A percentile compares a stretch with the other conserved stretches of the same genome.
These are phyloP conservation scores for Alsophila aescularia DNA, from an alignment of 2,888 invertebrate genomes.

Conservation along the genomic window DNA sequence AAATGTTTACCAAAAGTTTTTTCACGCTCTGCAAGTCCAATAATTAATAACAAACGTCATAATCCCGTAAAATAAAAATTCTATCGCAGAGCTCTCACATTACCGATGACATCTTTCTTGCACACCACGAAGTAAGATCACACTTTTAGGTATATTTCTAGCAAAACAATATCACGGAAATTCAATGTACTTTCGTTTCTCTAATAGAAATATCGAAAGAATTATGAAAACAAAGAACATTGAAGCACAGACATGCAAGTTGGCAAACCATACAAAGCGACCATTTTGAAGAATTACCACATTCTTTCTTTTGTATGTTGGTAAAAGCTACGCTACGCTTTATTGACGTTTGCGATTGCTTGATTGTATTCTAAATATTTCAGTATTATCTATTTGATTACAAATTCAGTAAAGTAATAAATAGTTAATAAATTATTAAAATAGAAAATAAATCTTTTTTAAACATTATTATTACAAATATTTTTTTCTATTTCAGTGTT, in stretches of 20 bases:
- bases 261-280: conserved; percentile 87
- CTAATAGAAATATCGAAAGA: conserved; percentile 54
- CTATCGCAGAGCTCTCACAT: conserved; percentile 80
- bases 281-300: conserved; percentile 90
- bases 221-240: conserved; percentile 82
- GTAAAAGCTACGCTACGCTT: conserved; percentile 62
- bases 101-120: conserved; percentile 81
- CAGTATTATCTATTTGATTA: too few species aligned
- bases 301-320: conserved; percentile 87
- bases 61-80: conserved; percentile 75
- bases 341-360: conserved; percentile 54
- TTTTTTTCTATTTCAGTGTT: too few species aligned
- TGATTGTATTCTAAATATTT: background rate
- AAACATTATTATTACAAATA: too few species aligned
- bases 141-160: conserved; percentile 49
- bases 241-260: conserved; percentile 84
- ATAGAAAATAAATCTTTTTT: too few species aligned
- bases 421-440: too few species aligned
- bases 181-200: conserved; percentile 52
- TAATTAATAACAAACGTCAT: conserved; percentile 69
- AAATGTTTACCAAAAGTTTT: conserved; percentile 61
- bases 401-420: background rate
- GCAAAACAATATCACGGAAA: conserved; percentile 49
- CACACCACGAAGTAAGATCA: conserved; percentile 59
- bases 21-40: conserved; percentile 65